Base-by-base conservation (phyloP, 1,140 invertebrate genomes). In the Drosophila funebris region DNA sequence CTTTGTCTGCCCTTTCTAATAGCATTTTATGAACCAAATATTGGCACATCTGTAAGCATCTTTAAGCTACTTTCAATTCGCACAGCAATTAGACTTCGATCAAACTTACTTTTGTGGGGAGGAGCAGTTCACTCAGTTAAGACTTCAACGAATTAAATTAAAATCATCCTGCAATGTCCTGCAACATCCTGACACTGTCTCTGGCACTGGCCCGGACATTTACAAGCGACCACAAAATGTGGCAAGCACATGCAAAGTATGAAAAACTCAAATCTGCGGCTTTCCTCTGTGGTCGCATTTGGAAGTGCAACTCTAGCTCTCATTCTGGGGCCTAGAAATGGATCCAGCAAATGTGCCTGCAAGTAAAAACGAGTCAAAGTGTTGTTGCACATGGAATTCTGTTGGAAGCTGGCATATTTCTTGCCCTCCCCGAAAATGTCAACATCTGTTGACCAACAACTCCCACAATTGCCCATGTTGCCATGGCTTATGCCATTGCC, bases 261-360 rank as follows among this genome's bases (percentile, higher is more conserved):
- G 54, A 58, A 58, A 58, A 58, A 58, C 54, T 27, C 54, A 58
- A 41, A 44, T 58, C 39, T 58, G 39, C 24, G 54, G 54, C 54
- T 27, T 46, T 24, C n/a, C 43, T 24, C 43, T 13, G 9, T 11
- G 1, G 22, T 8, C 44, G n/a, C 22, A 27, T 27, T 48, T 20
- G 41, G 8, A 8, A 22, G 18, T 9, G 9, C 41, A 43, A 4
- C 41, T 43, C 7, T 16, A 1, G 44, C 3, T 18, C 48, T 18
- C 27, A 33, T 9, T 29, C 7, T 9, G 46, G 3, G 24, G 11
- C 20, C 18, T 22, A 9, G 9, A 36, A 43, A 9, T 1, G 37
- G 4, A 41, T 41, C 16, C 18, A 1, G 43, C 43, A 27, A 41
- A 48, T 50, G 27, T 31, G 46, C 11, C n/a, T 24, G 46, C 48